Conservation (phyloP, 2,888 invertebrate species). For the Fragum fragum region DNA sequence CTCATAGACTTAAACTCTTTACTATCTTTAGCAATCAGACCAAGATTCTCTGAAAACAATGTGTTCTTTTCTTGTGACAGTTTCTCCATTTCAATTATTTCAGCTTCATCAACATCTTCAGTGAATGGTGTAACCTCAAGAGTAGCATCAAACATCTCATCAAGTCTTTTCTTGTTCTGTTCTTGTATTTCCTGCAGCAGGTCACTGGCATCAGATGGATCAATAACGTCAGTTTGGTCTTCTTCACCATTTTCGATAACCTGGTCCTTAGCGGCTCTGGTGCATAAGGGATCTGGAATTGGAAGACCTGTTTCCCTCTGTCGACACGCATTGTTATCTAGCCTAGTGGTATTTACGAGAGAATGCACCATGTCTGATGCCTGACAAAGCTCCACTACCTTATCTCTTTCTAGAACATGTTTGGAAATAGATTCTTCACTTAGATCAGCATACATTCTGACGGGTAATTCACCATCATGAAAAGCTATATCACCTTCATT, state of each 20-base stretch:
- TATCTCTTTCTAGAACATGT: background rate
- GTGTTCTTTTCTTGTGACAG: conserved; percentile 47
- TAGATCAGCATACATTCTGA: background rate
- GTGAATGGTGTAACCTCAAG: conserved; percentile 20
- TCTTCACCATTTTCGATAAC: background rate
- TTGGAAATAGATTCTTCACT: background rate
- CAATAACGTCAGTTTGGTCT: background rate
- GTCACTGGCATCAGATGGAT: conserved; percentile 22
- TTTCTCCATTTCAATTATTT: conserved; percentile 22
- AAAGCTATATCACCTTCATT: background rate
- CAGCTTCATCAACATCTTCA: conserved; percentile 7
- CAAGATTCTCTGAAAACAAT: conserved; percentile 58
- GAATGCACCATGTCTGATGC: conserved; percentile 2
- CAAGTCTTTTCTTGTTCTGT: conserved; percentile 11
- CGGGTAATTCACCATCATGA: background rate
- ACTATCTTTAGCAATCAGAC: conserved; percentile 55
- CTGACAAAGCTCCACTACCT: conserved; percentile 13
- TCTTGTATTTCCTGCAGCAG: conserved; percentile 25
- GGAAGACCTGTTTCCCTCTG: background rate
- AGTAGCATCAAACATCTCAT: conserved; percentile 23
- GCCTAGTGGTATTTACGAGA: background rate
- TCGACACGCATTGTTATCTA: background rate
- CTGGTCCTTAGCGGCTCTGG: background rate
- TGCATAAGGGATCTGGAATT: background rate
- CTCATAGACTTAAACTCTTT: conserved; percentile 36